These are phyloP conservation scores for Tigriopus japonicus DNA, from an alignment of 1,140 invertebrate species.

Conservation along the genomic window DNA sequence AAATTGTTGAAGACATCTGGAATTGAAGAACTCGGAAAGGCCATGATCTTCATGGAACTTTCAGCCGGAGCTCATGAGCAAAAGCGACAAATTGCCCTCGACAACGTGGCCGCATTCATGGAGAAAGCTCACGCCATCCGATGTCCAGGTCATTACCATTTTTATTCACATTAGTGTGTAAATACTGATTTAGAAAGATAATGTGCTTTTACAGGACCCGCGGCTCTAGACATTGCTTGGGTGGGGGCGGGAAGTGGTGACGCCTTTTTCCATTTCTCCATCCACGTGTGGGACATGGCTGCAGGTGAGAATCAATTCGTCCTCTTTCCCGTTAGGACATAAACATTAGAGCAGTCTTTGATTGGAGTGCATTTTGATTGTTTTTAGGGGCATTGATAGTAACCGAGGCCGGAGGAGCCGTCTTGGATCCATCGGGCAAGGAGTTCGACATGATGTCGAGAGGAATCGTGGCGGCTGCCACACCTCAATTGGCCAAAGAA, in stretches of 20 bases:
- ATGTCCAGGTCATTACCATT: constrained; percentile 9
- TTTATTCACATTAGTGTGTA: too few species aligned
- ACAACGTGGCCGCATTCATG: not conserved
- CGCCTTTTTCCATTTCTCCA: constrained; percentile 33
- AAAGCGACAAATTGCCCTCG: constrained; percentile 1
- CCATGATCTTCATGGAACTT: constrained; percentile 8
- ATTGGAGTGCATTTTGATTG: not conserved
- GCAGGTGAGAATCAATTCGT: constrained; percentile 24
- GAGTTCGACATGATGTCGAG: constrained; percentile 10
- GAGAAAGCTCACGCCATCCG: constrained; percentile 8
- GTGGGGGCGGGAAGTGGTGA: constrained; percentile 37
- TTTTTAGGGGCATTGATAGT: constrained; percentile 28
- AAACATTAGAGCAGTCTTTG: not conserved
- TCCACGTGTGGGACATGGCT: constrained; percentile 33
- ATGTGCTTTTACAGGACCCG: constrained; percentile 3
- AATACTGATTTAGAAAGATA: too few species aligned
- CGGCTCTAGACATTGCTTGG: constrained; percentile 24
- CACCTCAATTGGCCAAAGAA: not conserved
- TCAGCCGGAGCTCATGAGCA: constrained; percentile 4
- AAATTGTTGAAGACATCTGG: not conserved
- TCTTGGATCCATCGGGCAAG: constrained; percentile 28
- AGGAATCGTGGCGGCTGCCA: not conserved
- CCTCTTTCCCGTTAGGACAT: not conserved
- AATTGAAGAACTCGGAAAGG: not conserved
- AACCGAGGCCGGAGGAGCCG: constrained; percentile 36